Conservation (phyloP, 2,888 invertebrate species). For the Andrena marginata region DNA sequence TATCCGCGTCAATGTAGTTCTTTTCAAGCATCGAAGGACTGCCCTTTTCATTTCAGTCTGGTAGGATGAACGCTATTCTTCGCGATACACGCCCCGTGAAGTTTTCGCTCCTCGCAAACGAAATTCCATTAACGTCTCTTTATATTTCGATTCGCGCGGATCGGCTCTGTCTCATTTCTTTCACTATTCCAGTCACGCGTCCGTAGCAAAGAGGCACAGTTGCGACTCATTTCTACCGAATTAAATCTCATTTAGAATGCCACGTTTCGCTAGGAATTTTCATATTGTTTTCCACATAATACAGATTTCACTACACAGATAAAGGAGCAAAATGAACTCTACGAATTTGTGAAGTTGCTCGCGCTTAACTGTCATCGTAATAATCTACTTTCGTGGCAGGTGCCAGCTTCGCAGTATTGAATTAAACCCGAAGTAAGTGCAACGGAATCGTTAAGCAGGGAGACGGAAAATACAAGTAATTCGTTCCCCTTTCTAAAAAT, state of each 20-base stretch:
- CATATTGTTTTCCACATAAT: no score
- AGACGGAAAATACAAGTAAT: neutral
- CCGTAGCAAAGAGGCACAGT: neutral
- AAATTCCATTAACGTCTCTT: neutral
- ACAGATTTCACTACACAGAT: no score
- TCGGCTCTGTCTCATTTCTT: neutral
- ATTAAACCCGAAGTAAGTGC: no score
- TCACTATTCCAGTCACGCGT: neutral
- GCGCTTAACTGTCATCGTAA: no score
- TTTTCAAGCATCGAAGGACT: constrained; percentile 42
- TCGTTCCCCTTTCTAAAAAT: neutral
- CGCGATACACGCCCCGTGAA: neutral
- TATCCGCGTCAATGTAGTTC: constrained; percentile 42
- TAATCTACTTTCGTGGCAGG: no score
- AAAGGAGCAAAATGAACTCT: no score
- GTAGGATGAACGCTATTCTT: constrained; percentile 30
- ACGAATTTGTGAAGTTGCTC: no score
- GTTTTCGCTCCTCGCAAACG: neutral
- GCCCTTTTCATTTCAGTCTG: constrained; percentile 24
- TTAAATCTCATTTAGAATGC: neutral
- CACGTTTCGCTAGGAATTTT: neutral
- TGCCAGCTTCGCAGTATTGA: no score
- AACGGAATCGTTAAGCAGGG: no score
- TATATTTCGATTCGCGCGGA: neutral
- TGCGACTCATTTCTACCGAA: neutral